Evolutionary conservation across 2,888 invertebrate genomes (phyloP), one percentile per base, ranked within the genome.

Genomic region (Mimas tiliae): DNA sequence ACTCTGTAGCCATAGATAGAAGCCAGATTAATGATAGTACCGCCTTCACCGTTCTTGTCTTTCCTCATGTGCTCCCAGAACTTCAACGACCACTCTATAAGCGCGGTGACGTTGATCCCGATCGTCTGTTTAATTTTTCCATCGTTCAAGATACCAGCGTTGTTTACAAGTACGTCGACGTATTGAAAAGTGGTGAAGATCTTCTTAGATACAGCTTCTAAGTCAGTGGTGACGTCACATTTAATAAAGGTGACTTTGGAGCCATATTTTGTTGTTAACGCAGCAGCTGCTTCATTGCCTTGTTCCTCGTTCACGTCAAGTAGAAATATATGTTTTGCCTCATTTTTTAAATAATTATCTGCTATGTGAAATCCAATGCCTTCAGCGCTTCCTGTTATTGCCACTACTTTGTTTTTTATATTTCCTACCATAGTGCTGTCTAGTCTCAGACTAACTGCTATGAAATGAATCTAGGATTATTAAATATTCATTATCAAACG

Each of bases 21-120:
- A 0, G 95, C 91, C 47, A 95, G 86, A 79, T 96, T 96, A n/a
- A 96, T 88, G 62, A 96, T 93, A 0, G 94, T 91, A 0, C 96
- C 96, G 2, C 96, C 96, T 55, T 86, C 82, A 0, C 94, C 94
- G 0, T 92, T 90, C 64, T 88, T 90, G 71, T 94, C 90, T 51
- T 83, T 90, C 33, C 94, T 88, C 94, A 95, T 94, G 77, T 94
- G 89, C 69, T 95, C 88, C 78, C 95, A 87, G 52, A 93, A 95
- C 52, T 95, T 87, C 21, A 94, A 72, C 0, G 91, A 91, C 72
- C 94, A 87, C 58, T 82, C 81, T 8, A 86, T 77, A 0, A 86
- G 58, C 0, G 83, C 81, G 7, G 76, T 79, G 0, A 83, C 81
- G 50, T 94, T 94, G 4, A 91, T 84, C 33, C 80, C 80, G 7